Evolutionary conservation across 2,113 vertebrate genomes (phyloP), one percentile per base, ranked within the genome.

Genomic region (Mixornis gularis): DNA sequence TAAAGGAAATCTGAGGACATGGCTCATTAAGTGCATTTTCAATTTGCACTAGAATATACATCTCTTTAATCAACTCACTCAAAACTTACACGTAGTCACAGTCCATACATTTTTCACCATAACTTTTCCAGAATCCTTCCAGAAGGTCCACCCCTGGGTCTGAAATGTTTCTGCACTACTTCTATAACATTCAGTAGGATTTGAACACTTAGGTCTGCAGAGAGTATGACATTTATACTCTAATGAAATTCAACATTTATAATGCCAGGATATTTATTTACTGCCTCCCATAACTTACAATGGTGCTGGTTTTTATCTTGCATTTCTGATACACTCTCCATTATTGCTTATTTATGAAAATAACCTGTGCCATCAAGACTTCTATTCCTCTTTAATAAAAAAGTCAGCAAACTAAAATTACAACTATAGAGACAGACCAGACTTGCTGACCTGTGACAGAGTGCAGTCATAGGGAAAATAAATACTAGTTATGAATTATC

Each of bases 261-360:
- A 53, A 52, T 7, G 3, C 43, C 62, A 65, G 21, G 8, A 10
- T 72, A 58, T 65, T 87, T 89, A 69, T 87, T 89, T 91, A 72
- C 20, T 79, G 18, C n/a, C 69, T 49, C 9, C 14, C 17, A 26
- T 87, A 92, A 79, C 27, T 89, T 70, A 36, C 3, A 52, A 3
- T 38, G 8, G 13, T 40, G 7, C 17, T 44, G 25, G 14, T 19
- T n/a, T 80, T 84, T 73, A 52, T 27, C 52, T 53, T 41, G 10
- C n/a, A 27, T 53, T 89, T 91, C 51, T 85, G 63, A 53, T 72
- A 34, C 12, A 11, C 11, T 62, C 44, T 73, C 43, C 36, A 25
- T 79, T 91, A 79, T n/a, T 79, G 16, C 13, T 94, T 85, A 66
- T 82, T 92, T 85, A 64, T 38, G 32, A 88, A 88, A 90, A 85